Conservation (phyloP, 1,140 invertebrate species). For the Chironomus tepperi region DNA sequence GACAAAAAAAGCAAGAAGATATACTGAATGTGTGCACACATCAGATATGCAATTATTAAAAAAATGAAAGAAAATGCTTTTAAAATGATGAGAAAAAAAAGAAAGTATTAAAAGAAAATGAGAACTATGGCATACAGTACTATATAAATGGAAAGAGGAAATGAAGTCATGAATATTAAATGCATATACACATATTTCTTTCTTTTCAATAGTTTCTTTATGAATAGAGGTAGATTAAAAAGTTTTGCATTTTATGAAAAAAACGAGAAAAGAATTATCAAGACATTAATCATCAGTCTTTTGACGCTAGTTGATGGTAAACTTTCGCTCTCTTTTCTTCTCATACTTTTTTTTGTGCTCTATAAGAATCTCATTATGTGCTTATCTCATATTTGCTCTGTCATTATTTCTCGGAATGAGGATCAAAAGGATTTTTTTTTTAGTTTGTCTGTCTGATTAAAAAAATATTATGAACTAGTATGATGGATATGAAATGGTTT, state of each 20-base stretch:
- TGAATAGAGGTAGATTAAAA: constrained; percentile 1
- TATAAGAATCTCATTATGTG: background rate
- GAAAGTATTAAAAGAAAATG: no score
- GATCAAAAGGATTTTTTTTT: no score
- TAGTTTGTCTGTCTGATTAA: no score
- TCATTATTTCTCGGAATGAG: background rate
- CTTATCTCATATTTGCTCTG: background rate
- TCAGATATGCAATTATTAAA: no score
- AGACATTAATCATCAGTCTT: constrained; percentile 10
- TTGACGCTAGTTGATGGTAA: background rate
- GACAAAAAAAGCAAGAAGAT: no score
- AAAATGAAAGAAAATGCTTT: no score
- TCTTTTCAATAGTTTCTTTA: background rate
- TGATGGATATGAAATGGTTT: no score
- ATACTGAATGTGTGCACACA: no score
- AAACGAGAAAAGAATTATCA: constrained; percentile 1
- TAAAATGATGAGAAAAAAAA: no score
- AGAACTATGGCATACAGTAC: background rate
- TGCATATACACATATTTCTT: background rate
- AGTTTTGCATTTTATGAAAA: background rate
- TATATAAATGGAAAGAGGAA: background rate
- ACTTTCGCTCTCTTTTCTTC: background rate
- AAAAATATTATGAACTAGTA: no score
- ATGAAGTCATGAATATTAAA: constrained; percentile 12
- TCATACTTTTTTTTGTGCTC: background rate